Conservation (phyloP, 2,888 invertebrate species). For the Neoascia interrupta region DNA sequence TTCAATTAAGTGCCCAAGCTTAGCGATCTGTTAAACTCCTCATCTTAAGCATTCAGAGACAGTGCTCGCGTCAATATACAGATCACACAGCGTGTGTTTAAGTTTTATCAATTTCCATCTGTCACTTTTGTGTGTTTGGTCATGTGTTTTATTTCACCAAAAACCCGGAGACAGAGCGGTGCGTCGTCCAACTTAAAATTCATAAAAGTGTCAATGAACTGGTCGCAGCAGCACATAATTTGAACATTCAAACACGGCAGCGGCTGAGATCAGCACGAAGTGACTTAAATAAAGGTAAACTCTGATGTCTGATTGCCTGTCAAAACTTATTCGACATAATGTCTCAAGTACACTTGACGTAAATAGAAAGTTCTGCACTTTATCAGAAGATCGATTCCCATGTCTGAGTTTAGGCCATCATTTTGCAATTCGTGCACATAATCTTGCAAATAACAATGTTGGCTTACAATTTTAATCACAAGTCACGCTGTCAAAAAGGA, state of each 20-base stretch:
- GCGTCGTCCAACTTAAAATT: slow-evolving; percentile 19
- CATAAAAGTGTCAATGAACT: slow-evolving; percentile 60
- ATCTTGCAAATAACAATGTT: slow-evolving; percentile 8
- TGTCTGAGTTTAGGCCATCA: background rate
- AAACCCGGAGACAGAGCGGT: background rate
- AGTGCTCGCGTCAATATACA: slow-evolving; percentile 23
- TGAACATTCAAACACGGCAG: background rate
- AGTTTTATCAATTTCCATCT: slow-evolving; percentile 27
- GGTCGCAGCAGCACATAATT: slow-evolving; percentile 25
- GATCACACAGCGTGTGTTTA: slow-evolving; percentile 1
- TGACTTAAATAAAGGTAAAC: background rate
- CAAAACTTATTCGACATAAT: background rate
- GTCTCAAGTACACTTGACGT: background rate
- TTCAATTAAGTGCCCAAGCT: slow-evolving; percentile 44
- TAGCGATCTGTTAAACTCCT: slow-evolving; percentile 28
- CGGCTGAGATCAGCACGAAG: no score
- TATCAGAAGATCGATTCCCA: background rate
- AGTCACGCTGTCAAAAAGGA: slow-evolving; percentile 6
- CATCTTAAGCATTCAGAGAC: slow-evolving; percentile 22
- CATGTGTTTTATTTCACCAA: slow-evolving; percentile 13
- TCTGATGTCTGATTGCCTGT: background rate
- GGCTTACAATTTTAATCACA: slow-evolving; percentile 16
- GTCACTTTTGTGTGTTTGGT: slow-evolving; percentile 1
- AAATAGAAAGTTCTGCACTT: slow-evolving; percentile 38
- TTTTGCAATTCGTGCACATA: slow-evolving; percentile 23